Evolutionary conservation across 2,888 invertebrate species (phyloP).

Genomic region (Rhaphigaster nebulosa): DNA sequence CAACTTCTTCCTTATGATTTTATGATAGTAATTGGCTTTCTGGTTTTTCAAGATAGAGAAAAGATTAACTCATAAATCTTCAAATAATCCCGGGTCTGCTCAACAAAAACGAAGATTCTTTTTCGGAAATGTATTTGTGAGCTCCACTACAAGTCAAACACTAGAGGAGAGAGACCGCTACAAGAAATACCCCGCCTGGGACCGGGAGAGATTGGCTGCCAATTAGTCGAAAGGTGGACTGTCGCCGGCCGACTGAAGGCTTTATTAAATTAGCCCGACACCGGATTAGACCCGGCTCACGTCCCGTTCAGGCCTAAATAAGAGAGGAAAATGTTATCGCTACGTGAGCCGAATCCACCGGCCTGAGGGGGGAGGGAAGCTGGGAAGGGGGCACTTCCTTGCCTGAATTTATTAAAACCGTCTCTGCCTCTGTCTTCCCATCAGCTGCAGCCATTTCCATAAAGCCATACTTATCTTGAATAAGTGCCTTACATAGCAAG

Average conservation of each 20-base stretch:
- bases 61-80: neutral
- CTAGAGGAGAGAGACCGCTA: neutral
- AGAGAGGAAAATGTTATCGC: conserved; percentile 55
- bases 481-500: conserved; percentile 9
- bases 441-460: conserved; percentile 37
- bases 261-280: conserved; percentile 48
- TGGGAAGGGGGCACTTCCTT: neutral
- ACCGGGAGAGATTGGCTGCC: conserved; percentile 23
- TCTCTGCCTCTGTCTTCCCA: conserved; percentile 25
- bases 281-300: conserved; percentile 48
- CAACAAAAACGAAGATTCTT: neutral
- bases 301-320: conserved; percentile 48
- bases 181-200: neutral
- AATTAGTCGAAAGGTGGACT: conserved; percentile 38
- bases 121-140: neutral
- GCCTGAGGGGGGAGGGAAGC: neutral
- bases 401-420: conserved; percentile 42
- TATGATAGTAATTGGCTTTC: too few relatives aligned
- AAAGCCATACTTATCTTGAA: conserved; percentile 33
- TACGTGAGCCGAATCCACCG: conserved; percentile 50
- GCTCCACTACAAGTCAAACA: neutral
- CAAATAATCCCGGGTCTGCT: neutral
- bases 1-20: too few relatives aligned
- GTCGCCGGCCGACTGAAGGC: conserved; percentile 30
- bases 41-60: too few relatives aligned